phyloP scores from a whole-genome alignment of 2,888 invertebrate genomes.

The Deilephila elpenor region DNA sequence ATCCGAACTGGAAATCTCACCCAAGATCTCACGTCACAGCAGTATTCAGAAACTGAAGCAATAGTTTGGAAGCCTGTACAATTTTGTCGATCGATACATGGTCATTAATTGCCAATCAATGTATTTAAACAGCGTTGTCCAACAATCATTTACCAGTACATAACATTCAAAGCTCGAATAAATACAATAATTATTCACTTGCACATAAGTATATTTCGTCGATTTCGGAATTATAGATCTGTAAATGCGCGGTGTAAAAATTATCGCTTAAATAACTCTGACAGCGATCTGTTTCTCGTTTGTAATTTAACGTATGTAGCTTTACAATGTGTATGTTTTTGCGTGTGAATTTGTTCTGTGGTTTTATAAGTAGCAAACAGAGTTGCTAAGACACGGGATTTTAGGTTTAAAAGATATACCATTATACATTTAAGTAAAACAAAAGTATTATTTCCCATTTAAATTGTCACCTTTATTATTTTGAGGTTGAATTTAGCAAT shows the following conservation, averaged over 20 bases:
- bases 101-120: too few species aligned
- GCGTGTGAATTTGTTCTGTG: conserved; percentile 4
- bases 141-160: too few species aligned
- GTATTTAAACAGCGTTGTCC: too few species aligned
- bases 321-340: background rate
- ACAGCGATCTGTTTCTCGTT: background rate
- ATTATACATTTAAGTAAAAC: too few species aligned
- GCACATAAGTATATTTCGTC: background rate
- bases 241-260: background rate
- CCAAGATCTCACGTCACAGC: too few species aligned
- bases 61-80: background rate
- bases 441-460: too few species aligned
- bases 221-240: background rate
- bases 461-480: too few species aligned
- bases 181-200: background rate
- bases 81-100: background rate
- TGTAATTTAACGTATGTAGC: conserved; percentile 2
- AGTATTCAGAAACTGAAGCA: too few species aligned
- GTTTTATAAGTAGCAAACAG: background rate
- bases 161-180: background rate
- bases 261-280: background rate
- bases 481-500: too few species aligned
- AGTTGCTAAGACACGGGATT: too few species aligned
- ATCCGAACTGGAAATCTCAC: too few species aligned
- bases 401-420: too few species aligned